Percentiles rank a stretch among this genome's conserved stretches.
phyloP scores from a whole-genome alignment of 2,113 vertebrate genomes.

The Aix galericulata region DNA sequence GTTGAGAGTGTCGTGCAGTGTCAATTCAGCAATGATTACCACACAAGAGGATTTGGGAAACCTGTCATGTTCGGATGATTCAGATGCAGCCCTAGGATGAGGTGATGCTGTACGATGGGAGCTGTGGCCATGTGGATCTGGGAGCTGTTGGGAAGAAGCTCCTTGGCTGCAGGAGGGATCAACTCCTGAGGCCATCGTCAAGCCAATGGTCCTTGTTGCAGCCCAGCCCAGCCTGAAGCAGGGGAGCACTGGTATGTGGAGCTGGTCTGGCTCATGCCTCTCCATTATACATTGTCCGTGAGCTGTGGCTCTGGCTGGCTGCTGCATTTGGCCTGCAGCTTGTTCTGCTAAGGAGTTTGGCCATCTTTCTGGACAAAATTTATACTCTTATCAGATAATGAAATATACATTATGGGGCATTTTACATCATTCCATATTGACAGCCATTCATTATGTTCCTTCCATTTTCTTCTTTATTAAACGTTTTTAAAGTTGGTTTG shows the following conservation, averaged over 20 bases:
- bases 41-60: background rate
- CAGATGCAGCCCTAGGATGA: background rate
- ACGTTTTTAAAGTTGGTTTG: background rate
- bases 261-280: background rate
- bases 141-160: background rate
- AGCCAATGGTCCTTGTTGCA: background rate
- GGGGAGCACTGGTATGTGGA: background rate
- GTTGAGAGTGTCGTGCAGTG: background rate
- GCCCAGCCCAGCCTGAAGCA: background rate
- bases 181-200: background rate
- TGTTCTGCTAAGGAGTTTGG: background rate
- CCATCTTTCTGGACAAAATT: background rate
- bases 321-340: background rate
- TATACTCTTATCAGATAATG: conserved; percentile 9
- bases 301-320: background rate
- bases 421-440: background rate
- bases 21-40: background rate
- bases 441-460: background rate
- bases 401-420: background rate
- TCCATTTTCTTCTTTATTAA: background rate
- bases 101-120: background rate
- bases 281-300: accelerated
- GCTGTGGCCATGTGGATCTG: background rate
- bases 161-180: background rate
- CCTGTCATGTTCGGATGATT: background rate